Evolutionary conservation across 2,888 invertebrate species (phyloP).

Genomic region (Conomelus anceps): DNA sequence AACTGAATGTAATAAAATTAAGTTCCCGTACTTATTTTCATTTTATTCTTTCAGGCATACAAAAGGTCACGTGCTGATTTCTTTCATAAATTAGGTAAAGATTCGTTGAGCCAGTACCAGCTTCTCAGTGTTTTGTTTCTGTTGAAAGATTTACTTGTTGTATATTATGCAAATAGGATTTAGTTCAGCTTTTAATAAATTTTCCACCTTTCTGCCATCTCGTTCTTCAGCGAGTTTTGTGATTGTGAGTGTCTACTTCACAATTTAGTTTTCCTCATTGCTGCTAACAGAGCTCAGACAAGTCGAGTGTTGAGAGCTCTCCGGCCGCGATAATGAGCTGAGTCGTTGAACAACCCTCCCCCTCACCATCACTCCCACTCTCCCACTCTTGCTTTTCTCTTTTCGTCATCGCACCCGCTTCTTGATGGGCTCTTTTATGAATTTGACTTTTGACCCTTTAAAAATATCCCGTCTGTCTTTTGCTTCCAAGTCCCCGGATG

Average conservation of each 20-base stretch:
- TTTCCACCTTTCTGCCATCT: neutral
- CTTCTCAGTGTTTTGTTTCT: neutral
- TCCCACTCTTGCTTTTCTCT: too few relatives aligned
- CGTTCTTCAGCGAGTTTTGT: neutral
- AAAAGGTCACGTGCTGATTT: neutral
- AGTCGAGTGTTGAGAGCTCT: neutral
- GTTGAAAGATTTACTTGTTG: neutral
- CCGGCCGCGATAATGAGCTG: neutral
- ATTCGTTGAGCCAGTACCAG: neutral
- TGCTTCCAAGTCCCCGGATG: neutral
- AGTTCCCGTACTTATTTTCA: too few relatives aligned
- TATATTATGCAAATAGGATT: neutral
- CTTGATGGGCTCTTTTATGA: neutral
- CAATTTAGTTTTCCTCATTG: neutral
- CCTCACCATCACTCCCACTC: neutral
- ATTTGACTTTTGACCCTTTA: neutral
- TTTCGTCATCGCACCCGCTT: neutral
- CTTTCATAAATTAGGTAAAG: neutral
- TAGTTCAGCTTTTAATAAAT: neutral
- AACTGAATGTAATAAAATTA: too few relatives aligned
- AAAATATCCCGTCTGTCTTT: neutral
- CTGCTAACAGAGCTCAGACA: neutral
- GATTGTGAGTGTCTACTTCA: neutral
- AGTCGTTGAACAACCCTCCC: neutral
- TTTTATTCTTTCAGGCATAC: too few relatives aligned